Base-by-base conservation (phyloP, 2,797 vertebrate genomes). In the Spondyliosoma cantharus region DNA sequence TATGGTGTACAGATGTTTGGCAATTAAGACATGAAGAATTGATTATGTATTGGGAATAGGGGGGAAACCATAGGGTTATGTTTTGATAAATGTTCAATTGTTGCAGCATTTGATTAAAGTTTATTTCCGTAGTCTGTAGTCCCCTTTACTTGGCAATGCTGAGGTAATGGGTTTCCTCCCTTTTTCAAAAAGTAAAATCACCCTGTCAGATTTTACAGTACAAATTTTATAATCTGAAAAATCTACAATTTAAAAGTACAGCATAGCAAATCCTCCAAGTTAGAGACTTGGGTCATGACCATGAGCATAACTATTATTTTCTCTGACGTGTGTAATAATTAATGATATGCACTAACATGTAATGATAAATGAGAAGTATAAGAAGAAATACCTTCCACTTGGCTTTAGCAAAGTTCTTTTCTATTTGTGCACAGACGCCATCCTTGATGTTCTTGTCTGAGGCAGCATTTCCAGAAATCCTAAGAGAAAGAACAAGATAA, bases 391-490 rank as follows among this genome's bases (percentile, higher is more conserved):
- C 98, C 97, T 99, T 99, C 98, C 98, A 99, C 89, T 99, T 99
- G 84, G 97, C 98, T 93, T 97, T 97, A 73, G 97, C 97, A 43
- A 99, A 99, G 90, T 99, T 99, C 94, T 99, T 99, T 91, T 99
- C 98, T 65, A 99, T 99, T 87, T 99, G 98, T 82, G 97, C 97
- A 73, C 98, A 99, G 70, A 99, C 98, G 0, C 97, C 97, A 57
- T 99, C 98, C 92, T 99, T 99, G 87, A 99, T 99, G 91, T 99
- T 99, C 93, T 99, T 99, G 91, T 99, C 96, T 0, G 98, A 99
- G 68, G 98, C 98, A 0, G 97, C 97, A 46, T 99, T 99, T 88
- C 98, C 98, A 72, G 98, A 99, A 95, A 99, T 97, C 98, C 98
- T 99, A 78, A 70, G 48, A 71, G 58, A 89, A 74, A 12, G 4